A percentile compares a stretch with the other conserved stretches of the same genome.
phyloP scores from a whole-genome alignment of 2,113 vertebrate genomes.

The Percina caprodes region DNA sequence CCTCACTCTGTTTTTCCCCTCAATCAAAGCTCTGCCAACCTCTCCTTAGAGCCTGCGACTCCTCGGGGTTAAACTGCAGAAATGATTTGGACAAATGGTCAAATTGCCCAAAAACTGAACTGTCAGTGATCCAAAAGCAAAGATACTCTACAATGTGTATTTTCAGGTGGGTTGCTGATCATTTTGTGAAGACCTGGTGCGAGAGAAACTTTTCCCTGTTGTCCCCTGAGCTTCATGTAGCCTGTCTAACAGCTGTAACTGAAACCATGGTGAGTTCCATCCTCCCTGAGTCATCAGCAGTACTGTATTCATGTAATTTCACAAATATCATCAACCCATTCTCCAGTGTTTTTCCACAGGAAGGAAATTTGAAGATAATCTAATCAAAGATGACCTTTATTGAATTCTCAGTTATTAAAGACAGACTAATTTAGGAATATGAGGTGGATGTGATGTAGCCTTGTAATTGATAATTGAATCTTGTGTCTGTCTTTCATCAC shows the following conservation, averaged over 20 bases:
- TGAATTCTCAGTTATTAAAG: conserved; percentile 72
- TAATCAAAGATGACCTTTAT: conserved; percentile 70
- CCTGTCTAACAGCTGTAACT: conserved; percentile 86
- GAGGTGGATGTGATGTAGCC: conserved; percentile 36
- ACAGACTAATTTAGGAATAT: conserved; percentile 44
- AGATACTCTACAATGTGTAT: not conserved
- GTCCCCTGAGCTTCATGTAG: conserved; percentile 89
- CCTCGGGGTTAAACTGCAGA: not conserved
- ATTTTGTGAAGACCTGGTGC: conserved; percentile 93
- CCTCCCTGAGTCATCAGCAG: not conserved
- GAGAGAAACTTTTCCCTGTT: conserved; percentile 92
- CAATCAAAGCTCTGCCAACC: not conserved
- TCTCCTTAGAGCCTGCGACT: not conserved
- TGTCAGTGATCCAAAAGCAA: not conserved
- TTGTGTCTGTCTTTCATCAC: conserved; percentile 50
- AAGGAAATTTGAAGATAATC: conserved; percentile 67
- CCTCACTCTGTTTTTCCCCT: conserved; percentile 2
- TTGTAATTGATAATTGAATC: conserved; percentile 59
- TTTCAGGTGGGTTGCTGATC: conserved; percentile 90
- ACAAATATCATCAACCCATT: conserved; percentile 37
- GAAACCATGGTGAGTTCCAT: conserved; percentile 89
- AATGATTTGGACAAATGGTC: not conserved
- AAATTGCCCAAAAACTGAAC: not conserved
- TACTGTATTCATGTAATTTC: conserved; percentile 18
- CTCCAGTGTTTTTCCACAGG: conserved; percentile 64